Conservation (phyloP, 2,113 vertebrate species). For the Catharus minimus region DNA sequence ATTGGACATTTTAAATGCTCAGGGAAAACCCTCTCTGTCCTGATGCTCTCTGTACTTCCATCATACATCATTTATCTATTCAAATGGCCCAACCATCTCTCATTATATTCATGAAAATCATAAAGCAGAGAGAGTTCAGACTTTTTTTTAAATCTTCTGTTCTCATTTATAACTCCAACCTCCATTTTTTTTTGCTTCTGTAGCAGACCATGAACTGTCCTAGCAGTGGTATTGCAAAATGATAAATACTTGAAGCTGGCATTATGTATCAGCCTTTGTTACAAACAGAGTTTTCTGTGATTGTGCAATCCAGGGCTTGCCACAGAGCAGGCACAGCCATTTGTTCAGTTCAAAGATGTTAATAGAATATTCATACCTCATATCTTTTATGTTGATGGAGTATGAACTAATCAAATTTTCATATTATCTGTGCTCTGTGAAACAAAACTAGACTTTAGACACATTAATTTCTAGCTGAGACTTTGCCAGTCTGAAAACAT, state of each 20-base stretch:
- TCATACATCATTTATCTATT: background rate
- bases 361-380: background rate
- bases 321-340: background rate
- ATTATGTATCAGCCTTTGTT: background rate
- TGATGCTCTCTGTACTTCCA: background rate
- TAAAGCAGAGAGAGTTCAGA: background rate
- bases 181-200: background rate
- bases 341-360: background rate
- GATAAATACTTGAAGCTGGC: background rate
- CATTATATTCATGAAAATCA: background rate
- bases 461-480: background rate
- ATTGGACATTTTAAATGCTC: background rate
- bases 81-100: background rate
- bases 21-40: background rate
- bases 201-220: background rate
- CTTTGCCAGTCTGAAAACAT: background rate
- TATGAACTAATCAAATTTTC: conserved; percentile 1
- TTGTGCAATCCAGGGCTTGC: background rate
- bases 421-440: background rate
- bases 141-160: background rate
- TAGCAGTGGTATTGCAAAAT: conserved; percentile 4
- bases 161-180: background rate
- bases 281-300: background rate
- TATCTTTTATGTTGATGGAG: background rate
- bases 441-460: background rate